Evolutionary conservation across 1,140 invertebrate species (phyloP), one percentile per base, ranked within the genome.

Genomic region (Bombus turneri): DNA sequence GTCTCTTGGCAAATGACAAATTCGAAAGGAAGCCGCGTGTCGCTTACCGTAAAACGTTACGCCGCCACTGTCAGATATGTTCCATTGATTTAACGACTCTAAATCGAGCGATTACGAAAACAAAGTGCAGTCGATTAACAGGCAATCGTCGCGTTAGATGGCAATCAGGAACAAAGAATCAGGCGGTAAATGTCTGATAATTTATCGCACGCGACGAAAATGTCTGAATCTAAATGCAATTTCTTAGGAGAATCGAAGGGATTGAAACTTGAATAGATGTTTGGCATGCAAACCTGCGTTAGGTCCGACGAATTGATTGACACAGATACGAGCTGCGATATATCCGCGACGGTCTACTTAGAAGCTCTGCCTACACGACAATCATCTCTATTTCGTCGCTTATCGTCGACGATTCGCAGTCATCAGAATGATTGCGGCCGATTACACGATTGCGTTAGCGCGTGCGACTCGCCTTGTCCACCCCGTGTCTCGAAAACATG

Each of bases 361-460:
- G 90, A 89, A 87, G 80, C 83, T n/a, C 94, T 90, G 88, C 94
- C 94, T 94, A 95, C 94, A 93, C 93, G 86, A 92, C 91, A 94
- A 95, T 95, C 93, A 95, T 94, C 93, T 93, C 88, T 82, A 94
- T 93, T 95, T 91, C 83, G 90, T 85, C 91, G 87, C 87, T 93
- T 81, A 94, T 93, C 92, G 91, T 86, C 87, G 92, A 93, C 92
- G 90, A 94, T 95, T 93, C 90, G 85, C 91, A 92, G 92, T 94
- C 93, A 94, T 94, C 91, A 94, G 91, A 94, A 94, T 94, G 93
- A 95, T 95, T 94, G 93, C 90, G 84, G 85, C 87, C 92, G 94
- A 95, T 95, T 95, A 94, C 89, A 91, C 92, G 91, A 94, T 95
- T 94, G 91, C 94, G 92, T 94, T 95, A 94, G 88, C 89, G 89